Percentiles rank a stretch among this genome's conserved stretches.
Evolutionary conservation across 1,140 invertebrate genomes (phyloP).

Genomic region (Heliconius eleuchia): DNA sequence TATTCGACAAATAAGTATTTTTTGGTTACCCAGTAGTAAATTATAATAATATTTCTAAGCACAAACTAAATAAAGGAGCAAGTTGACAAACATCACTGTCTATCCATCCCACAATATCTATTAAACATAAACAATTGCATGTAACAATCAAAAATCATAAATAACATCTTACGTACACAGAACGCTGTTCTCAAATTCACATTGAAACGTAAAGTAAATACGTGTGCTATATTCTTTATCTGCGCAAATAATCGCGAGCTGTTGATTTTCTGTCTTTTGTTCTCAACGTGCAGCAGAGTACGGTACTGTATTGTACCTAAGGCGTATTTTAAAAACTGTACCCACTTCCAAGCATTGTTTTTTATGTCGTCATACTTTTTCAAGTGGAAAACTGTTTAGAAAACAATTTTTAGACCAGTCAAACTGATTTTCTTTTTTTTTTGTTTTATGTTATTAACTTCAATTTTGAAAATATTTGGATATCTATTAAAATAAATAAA

Average conservation of each 20-base stretch:
- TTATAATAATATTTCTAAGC: neutral
- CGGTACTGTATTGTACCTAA: neutral
- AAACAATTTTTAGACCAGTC: neutral
- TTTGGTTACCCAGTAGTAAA: neutral
- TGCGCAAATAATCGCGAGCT: slow-evolving; percentile 3
- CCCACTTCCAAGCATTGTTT: neutral
- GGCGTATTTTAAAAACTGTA: slow-evolving; percentile 11
- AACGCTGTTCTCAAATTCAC: slow-evolving; percentile 8
- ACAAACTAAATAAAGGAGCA: neutral
- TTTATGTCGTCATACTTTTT: neutral
- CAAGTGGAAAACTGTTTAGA: neutral
- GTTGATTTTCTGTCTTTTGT: slow-evolving; percentile 13
- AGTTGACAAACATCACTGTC: neutral
- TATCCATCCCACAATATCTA: neutral
- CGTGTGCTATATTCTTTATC: slow-evolving; percentile 14
- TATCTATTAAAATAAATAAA: too few species aligned
- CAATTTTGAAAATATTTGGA: too few species aligned
- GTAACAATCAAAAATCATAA: neutral
- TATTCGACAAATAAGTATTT: too few species aligned
- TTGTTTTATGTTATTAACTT: too few species aligned
- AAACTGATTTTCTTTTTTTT: neutral
- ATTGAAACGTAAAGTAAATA: slow-evolving; percentile 1
- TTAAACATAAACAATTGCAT: neutral
- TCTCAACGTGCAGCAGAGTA: neutral
- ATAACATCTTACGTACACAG: slow-evolving; percentile 6